Percentiles rank a stretch among this genome's conserved stretches.
Conservation (phyloP, 2,113 vertebrate species). For the Uria lomvia region DNA sequence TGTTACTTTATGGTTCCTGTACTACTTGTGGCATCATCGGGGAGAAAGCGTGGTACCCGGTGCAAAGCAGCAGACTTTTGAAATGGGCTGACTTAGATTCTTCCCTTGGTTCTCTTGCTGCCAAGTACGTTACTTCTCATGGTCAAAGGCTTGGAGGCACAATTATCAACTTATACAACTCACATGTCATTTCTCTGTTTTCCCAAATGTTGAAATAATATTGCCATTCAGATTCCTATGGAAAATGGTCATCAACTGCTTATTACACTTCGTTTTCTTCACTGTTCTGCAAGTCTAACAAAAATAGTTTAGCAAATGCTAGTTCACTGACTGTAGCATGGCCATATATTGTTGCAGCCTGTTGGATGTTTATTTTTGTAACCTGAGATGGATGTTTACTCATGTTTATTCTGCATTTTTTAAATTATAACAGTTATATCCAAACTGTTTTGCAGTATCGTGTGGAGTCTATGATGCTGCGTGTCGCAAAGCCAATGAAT, state of each 20-base stretch:
- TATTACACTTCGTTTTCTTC: not conserved
- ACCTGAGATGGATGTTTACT: not conserved
- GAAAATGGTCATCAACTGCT: not conserved
- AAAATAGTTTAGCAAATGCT: not conserved
- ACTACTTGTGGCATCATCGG: not conserved
- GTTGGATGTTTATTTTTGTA: not conserved
- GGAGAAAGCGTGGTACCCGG: not conserved
- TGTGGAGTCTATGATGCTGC: conserved; percentile 98
- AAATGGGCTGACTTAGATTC: not conserved
- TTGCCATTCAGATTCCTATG: not conserved
- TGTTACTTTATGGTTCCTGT: not conserved
- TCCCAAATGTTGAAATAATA: not conserved
- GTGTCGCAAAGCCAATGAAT: conserved; percentile 95
- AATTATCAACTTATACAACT: not conserved
- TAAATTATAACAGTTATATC: not conserved
- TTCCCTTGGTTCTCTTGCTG: not conserved
- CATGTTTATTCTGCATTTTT: not conserved
- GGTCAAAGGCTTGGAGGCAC: not conserved
- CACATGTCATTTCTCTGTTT: not conserved
- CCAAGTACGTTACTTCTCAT: not conserved
- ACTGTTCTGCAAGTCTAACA: not conserved
- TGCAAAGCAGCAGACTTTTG: not conserved
- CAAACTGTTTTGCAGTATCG: conserved; percentile 83
- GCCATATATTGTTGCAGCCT: not conserved
- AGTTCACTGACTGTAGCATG: not conserved